phyloP scores from a whole-genome alignment of 1,140 invertebrate genomes.

The Nautilus pompilius region DNA sequence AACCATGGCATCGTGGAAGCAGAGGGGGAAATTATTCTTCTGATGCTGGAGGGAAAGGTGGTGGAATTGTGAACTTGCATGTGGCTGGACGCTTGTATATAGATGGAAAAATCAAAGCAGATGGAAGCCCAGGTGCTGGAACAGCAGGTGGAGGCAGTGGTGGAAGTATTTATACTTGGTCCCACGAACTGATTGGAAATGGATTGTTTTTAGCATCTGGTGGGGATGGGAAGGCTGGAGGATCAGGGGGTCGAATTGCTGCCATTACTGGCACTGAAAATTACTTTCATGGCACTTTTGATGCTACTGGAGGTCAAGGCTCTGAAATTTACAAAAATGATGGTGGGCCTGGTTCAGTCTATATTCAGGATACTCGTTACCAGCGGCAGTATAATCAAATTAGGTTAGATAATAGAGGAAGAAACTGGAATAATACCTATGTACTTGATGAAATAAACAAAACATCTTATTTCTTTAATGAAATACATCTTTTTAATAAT shows the following conservation, averaged over 20 bases:
- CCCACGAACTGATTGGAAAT: conserved; percentile 32
- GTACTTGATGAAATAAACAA: conserved; percentile 22
- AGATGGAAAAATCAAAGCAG: conserved; percentile 30
- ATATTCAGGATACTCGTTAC: conserved; percentile 28
- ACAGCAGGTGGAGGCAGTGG: conserved; percentile 35
- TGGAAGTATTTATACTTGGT: conserved; percentile 27
- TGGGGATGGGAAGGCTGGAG: conserved; percentile 27
- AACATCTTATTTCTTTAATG: conserved; percentile 30
- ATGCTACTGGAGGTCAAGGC: conserved; percentile 27
- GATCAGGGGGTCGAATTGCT: conserved; percentile 35
- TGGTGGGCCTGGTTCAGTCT: conserved; percentile 36
- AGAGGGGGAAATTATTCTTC: conserved; percentile 19
- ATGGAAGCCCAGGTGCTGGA: conserved; percentile 17
- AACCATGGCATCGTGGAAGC: conserved; percentile 27
- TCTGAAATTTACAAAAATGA: conserved; percentile 17
- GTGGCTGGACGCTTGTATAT: conserved; percentile 20
- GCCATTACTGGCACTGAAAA: conserved; percentile 23
- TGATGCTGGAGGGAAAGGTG: conserved; percentile 23
- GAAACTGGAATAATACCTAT: conserved; percentile 32
- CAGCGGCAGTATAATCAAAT: conserved; percentile 24
- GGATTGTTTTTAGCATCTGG: conserved; percentile 25
- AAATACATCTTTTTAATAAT: conserved; percentile 31
- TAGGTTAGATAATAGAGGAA: conserved; percentile 19
- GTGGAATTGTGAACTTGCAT: conserved; percentile 31
- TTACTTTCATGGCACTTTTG: conserved; percentile 25